A percentile compares a stretch with the other conserved stretches of the same genome.
phyloP scores from a whole-genome alignment of 2,797 vertebrate genomes.

The Hipposideros larvatus region DNA sequence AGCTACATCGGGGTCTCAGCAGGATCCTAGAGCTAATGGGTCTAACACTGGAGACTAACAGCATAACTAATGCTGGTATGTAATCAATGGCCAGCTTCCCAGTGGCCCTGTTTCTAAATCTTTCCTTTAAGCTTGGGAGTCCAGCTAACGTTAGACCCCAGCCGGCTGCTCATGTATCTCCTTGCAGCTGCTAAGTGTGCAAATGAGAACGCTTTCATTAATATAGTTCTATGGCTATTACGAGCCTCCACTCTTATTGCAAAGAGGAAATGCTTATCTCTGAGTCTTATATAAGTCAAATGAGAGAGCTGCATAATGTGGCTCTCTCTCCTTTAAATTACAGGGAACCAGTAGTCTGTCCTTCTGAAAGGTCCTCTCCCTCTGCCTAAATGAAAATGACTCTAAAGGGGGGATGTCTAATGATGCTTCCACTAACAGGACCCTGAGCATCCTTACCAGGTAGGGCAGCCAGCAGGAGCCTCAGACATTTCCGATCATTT shows the following conservation, averaged over 20 bases:
- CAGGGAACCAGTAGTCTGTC: slow-evolving; percentile 48
- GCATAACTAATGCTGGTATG: neutral
- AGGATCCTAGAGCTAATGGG: neutral
- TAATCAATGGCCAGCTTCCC: slow-evolving; percentile 1
- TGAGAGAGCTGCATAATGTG: slow-evolving; percentile 58
- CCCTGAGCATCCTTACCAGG: slow-evolving; percentile 58
- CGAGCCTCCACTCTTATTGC: neutral
- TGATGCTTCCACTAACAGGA: neutral
- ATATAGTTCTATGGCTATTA: slow-evolving; percentile 34
- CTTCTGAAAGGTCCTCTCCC: slow-evolving; percentile 65
- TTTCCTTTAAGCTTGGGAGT: neutral
- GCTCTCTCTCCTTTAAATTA: slow-evolving; percentile 55
- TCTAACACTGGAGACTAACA: neutral
- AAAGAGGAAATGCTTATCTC: slow-evolving; percentile 60
- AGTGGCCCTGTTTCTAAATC: neutral
- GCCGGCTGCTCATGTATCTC: neutral
- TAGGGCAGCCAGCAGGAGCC: neutral
- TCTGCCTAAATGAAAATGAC: slow-evolving; percentile 64
- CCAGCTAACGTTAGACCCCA: neutral
- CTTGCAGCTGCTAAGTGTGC: neutral
- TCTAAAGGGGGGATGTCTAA: slow-evolving; percentile 65
- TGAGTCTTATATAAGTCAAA: slow-evolving; percentile 71
- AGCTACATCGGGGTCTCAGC: neutral
- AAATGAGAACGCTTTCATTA: slow-evolving; percentile 54
- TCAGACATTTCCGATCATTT: slow-evolving; percentile 37